Evolutionary conservation across 2,113 vertebrate genomes (phyloP), one percentile per base, ranked within the genome.

Genomic region (Neogobius melanostomus): DNA sequence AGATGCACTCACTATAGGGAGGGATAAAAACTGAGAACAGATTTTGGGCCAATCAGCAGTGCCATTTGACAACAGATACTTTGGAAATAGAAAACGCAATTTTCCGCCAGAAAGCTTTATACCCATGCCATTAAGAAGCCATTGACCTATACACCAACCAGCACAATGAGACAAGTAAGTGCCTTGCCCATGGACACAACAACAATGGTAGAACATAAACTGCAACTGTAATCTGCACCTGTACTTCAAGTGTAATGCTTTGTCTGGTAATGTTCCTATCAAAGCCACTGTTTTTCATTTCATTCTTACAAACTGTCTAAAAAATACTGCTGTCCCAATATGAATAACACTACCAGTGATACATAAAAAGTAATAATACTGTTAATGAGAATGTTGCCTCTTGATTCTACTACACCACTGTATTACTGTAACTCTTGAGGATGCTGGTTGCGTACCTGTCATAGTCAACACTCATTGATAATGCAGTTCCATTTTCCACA

Each of bases 11-110:
- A 36, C 53, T 44, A 59, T 43, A 63, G 77, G 12, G 57, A 66
- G 80, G 75, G 74, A 36, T 36, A 5, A 36, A 36, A 48, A 72
- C 65, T 56, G 72, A 62, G 79, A 83, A 72, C 68, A 82, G 82
- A 80, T 84, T 74, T n/a, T 71, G 69, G 16, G 6, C 52, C 64
- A 64, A 60, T 62, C 8, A 68, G 76, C 62, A 52, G 16, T 47
- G 64, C 7, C 3, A 9, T 28, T 56, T 28, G 10, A 50, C 16
- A 10, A 56, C 53, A 9, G 10, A 5, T 11, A 6, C 4, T n/a
- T 52, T n/a, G n/a, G 51, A n/a, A 16, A 8, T 52, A 2, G 52
- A 21, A 21, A 54, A n/a, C 10, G 7, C 51, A 16, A 11, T 4
- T 36, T 36, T 36, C 28, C 28, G 3, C 28, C 28, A 36, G 28